A percentile compares a stretch with the other conserved stretches of the same genome.
Evolutionary conservation across 2,797 vertebrate genomes (phyloP).

Genomic region (Cheirogaleus major): DNA sequence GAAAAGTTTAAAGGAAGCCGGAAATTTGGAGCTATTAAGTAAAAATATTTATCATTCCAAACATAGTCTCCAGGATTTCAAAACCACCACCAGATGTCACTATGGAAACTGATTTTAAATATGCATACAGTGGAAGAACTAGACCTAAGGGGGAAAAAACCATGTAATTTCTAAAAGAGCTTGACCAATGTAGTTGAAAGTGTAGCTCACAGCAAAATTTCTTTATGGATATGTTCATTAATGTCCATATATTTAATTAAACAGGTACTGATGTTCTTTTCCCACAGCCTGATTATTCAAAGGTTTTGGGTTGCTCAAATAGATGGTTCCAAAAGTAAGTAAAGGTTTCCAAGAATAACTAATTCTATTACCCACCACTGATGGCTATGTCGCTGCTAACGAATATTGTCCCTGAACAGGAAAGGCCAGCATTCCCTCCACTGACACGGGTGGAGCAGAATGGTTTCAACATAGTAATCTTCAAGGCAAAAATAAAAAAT

Average conservation of each 20-base stretch:
- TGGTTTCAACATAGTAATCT: not conserved
- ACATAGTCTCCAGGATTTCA: constrained; percentile 26
- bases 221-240: not conserved
- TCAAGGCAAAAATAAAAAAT: not conserved
- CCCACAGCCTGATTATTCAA: not conserved
- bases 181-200: constrained; percentile 35
- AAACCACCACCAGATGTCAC: constrained; percentile 86
- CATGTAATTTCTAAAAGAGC: constrained; percentile 46
- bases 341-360: not conserved
- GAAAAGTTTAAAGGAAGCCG: not conserved
- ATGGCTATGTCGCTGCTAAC: not conserved
- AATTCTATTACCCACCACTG: not conserved
- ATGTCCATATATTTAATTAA: constrained; percentile 6
- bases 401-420: not conserved
- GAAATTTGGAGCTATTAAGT: constrained; percentile 49
- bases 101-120: constrained; percentile 76
- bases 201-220: not conserved
- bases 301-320: not conserved
- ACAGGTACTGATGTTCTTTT: not conserved
- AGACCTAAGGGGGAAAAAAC: not conserved
- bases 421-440: not conserved
- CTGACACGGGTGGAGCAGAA: not conserved
- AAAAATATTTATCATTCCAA: constrained; percentile 68
- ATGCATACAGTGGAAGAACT: not conserved
- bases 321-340: not conserved